Percentiles rank a stretch among this genome's conserved stretches.
phyloP scores from a whole-genome alignment of 1,140 invertebrate species.

The Hyles euphorbiae region DNA sequence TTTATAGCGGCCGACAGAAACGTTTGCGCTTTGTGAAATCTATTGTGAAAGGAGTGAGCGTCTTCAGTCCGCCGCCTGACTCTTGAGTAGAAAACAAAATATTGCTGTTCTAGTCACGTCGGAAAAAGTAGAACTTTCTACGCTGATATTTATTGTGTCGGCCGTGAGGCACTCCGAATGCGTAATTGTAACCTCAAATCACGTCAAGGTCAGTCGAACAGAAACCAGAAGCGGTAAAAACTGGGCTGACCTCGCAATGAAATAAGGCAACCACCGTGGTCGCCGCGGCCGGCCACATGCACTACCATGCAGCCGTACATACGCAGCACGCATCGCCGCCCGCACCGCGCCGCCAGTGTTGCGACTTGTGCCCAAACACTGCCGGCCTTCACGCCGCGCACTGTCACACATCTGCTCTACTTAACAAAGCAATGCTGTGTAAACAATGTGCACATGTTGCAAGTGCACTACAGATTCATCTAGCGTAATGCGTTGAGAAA shows the following conservation, averaged over 20 bases:
- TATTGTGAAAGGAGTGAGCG: slow-evolving; percentile 17
- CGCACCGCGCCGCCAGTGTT: too few relatives aligned
- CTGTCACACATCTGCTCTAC: too few relatives aligned
- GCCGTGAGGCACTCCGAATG: slow-evolving; percentile 33
- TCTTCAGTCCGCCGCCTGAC: slow-evolving; percentile 10
- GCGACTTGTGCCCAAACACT: too few relatives aligned
- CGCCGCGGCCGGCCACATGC: slow-evolving; percentile 4
- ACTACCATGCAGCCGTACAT: too few relatives aligned
- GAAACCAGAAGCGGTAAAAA: slow-evolving; percentile 55
- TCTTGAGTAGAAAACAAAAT: slow-evolving; percentile 32
- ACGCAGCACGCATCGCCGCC: too few relatives aligned
- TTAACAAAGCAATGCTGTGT: too few relatives aligned
- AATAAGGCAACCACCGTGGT: slow-evolving; percentile 33
- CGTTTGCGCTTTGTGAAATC: slow-evolving; percentile 22
- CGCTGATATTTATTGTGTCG: slow-evolving; percentile 30
- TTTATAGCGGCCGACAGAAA: slow-evolving; percentile 12
- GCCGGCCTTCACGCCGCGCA: too few relatives aligned
- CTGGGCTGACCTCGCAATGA: slow-evolving; percentile 49
- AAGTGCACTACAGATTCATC: slow-evolving; percentile 5
- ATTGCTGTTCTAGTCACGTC: slow-evolving; percentile 46
- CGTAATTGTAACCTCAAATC: slow-evolving; percentile 50
- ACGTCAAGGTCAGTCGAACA: slow-evolving; percentile 45
- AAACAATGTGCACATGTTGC: too few relatives aligned
- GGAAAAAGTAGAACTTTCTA: slow-evolving; percentile 62
- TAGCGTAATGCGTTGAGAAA: slow-evolving; percentile 20